These are phyloP conservation scores for Mystacides longicornis DNA, from an alignment of 2,888 invertebrate genomes.

Conservation along the genomic window DNA sequence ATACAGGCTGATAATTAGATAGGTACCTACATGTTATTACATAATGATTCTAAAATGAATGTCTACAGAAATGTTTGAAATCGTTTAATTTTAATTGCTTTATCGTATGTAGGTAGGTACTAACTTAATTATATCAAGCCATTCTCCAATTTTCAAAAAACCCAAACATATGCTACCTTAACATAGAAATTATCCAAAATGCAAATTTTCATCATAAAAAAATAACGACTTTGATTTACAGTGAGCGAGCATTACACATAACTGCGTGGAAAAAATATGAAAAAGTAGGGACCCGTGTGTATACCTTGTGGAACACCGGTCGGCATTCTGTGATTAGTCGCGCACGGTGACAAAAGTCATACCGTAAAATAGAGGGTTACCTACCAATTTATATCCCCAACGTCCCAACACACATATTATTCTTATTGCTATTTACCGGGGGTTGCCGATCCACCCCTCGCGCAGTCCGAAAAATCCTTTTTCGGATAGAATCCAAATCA, in stretches of 20 bases:
- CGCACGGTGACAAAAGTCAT: conserved; percentile 24
- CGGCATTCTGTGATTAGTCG: conserved; percentile 16
- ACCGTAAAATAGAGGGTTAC: conserved; percentile 25
- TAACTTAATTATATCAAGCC: no score
- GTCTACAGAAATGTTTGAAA: no score
- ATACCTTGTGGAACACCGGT: conserved; percentile 7
- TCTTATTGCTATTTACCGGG: neutral
- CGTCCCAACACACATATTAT: neutral
- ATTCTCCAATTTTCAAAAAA: no score
- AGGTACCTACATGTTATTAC: no score
- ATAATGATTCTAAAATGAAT: no score
- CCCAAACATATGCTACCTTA: no score
- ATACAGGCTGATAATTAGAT: no score
- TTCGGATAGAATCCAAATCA: neutral
- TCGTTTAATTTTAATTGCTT: no score
- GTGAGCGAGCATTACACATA: neutral
- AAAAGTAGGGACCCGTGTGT: neutral
- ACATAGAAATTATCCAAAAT: no score
- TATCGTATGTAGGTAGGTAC: no score
- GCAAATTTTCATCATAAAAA: neutral
- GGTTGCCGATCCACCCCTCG: conserved; percentile 6
- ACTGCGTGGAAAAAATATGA: neutral
- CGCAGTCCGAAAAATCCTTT: conserved; percentile 12
- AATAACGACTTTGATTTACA: neutral
- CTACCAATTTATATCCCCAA: conserved; percentile 4